A percentile compares a stretch with the other conserved stretches of the same genome.
Evolutionary conservation across 2,888 invertebrate species (phyloP).

Genomic region (Endomychus coccineus): DNA sequence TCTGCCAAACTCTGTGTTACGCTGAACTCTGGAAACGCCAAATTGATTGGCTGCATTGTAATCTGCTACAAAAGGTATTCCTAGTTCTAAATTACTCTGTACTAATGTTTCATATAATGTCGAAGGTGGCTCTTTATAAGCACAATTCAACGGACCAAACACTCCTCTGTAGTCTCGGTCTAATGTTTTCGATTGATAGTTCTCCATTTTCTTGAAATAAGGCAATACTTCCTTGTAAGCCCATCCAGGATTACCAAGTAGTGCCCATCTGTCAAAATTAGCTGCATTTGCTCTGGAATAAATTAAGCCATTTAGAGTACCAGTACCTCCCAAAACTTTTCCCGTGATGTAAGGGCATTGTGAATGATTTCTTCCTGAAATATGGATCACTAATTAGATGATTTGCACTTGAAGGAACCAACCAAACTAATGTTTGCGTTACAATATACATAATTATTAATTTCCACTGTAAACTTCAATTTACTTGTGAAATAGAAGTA

Average conservation of each 20-base stretch:
- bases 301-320: constrained; percentile 75
- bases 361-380: constrained; percentile 44
- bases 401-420: no score
- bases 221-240: constrained; percentile 52
- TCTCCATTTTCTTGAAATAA: constrained; percentile 40
- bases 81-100: constrained; percentile 48
- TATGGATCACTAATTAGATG: no score
- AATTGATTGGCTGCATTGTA: constrained; percentile 42
- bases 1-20: constrained; percentile 18
- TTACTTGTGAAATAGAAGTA: no score
- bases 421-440: no score
- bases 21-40: constrained; percentile 15
- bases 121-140: constrained; percentile 70
- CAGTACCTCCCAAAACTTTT: constrained; percentile 76
- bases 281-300: constrained; percentile 70
- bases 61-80: constrained; percentile 53
- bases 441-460: no score
- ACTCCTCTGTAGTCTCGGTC: constrained; percentile 51
- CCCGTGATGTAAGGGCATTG: constrained; percentile 77
- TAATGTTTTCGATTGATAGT: constrained; percentile 51
- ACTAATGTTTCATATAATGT: constrained; percentile 58
- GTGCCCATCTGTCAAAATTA: constrained; percentile 64
- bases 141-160: constrained; percentile 63
- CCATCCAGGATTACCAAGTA: constrained; percentile 73
- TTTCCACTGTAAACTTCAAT: no score